Evolutionary conservation across 2,113 vertebrate genomes (phyloP).

Genomic region (Cyprinodon tularosa): DNA sequence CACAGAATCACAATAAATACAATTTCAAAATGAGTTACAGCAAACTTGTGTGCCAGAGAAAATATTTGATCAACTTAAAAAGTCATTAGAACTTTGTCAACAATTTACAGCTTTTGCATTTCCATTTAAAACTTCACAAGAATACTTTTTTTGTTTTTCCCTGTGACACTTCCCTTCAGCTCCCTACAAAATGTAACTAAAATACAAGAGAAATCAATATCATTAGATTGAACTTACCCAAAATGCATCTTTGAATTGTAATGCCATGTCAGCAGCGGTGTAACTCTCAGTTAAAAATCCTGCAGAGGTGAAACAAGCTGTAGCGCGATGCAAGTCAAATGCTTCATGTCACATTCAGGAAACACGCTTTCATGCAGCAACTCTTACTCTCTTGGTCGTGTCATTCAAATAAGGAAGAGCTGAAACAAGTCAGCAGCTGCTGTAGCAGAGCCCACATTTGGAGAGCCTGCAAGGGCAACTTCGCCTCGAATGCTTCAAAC

Average conservation of each 20-base stretch:
- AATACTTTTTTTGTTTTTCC: neutral
- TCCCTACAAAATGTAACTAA: neutral
- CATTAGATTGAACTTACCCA: constrained; percentile 78
- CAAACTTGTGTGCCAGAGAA: neutral
- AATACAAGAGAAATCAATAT: neutral
- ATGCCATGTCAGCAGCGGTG: constrained; percentile 74
- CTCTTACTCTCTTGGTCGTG: constrained; percentile 49
- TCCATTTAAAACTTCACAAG: neutral
- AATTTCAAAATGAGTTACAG: neutral
- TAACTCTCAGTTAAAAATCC: neutral
- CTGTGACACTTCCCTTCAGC: neutral
- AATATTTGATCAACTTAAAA: neutral
- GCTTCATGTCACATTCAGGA: constrained; percentile 60
- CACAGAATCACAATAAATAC: neutral
- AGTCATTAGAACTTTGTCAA: neutral
- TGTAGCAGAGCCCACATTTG: constrained; percentile 1
- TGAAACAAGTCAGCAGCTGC: constrained; percentile 39
- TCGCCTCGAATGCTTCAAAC: neutral
- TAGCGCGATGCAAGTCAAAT: constrained; percentile 42
- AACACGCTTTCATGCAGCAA: constrained; percentile 38
- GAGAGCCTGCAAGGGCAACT: neutral
- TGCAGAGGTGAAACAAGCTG: neutral
- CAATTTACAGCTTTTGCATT: neutral
- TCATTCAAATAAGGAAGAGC: constrained; percentile 78
- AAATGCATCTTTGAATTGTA: constrained; percentile 90